Base-by-base conservation (phyloP, 2,888 invertebrate genomes). In the Terebella lapidaria region DNA sequence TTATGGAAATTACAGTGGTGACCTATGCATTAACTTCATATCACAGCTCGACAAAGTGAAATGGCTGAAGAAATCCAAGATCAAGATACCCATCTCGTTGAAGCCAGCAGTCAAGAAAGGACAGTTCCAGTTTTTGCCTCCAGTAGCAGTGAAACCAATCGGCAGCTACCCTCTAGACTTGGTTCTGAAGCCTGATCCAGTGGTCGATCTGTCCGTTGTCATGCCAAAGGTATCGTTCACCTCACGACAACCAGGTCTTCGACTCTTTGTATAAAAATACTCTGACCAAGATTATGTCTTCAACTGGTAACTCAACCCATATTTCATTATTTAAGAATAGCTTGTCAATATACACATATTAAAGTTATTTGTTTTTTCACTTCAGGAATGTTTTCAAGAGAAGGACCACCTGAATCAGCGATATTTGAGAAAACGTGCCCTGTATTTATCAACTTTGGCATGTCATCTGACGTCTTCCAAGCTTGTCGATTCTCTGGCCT, bases 351-450 rank as follows among this genome's bases (percentile, higher is more conserved):
- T n/a, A n/a, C n/a, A n/a, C n/a, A n/a, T n/a, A n/a, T n/a, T n/a
- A n/a, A n/a, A n/a, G n/a, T n/a, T n/a, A n/a, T n/a, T n/a, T n/a
- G n/a, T n/a, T n/a, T n/a, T 54, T 29, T 42, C 10, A 60, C 71
- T 75, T 30, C 66, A 84, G 83, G 84, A 83, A 24, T 87, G 86
- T 71, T 89, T 92, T 63, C 86, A 87, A 58, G 87, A 88, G 63
- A 88, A 88, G 65, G 93, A 94, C 76, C 88, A 87, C 58, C 80
- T 91, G 35, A 93, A 94, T 80, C 88, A 91, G 65, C 84, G 86
- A 57, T 94, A 92, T 79, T 85, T 89, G 59, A 84, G 87, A 27
- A 94, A 94, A 79, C 83, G 89, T 64, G 88, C 90, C 0, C 84
- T 89, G 26, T 94, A 93, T 78, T 77, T 93, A 57, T 83, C 87